Base-by-base conservation (phyloP, 2,113 vertebrate genomes). In the Barnardius zonarius region DNA sequence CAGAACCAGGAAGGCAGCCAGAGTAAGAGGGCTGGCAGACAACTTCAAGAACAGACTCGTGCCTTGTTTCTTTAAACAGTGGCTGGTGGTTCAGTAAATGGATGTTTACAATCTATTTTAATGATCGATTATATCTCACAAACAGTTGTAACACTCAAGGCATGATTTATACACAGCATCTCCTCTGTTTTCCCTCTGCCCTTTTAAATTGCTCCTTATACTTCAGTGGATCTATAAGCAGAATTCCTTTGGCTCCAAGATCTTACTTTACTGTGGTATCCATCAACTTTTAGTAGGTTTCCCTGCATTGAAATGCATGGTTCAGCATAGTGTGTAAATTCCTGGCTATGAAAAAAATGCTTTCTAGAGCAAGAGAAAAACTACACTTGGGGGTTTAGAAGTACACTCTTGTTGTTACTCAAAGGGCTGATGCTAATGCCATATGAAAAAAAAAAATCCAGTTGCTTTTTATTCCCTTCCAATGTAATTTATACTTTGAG, bases 141-240 rank as follows among this genome's bases (percentile, higher is more conserved):
- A 90, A 80, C 15, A 18, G 5, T 55, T 90, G 48, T 52, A 62
- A 61, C 1, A 57, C 52, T 69, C 62, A 79, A 37, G 62, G 59
- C 10, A 1, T 62, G 78, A 90, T 95, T 95, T 95, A 79, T 43
- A 81, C 39, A 59, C 31, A 74, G 24, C 68, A 79, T 73, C 92
- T 88, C 63, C 24, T 93, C 87, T 90, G 49, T 91, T 95, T 92
- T 89, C 59, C 48, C 67, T 91, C 59, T 93, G 73, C 30, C 64
- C 74, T 90, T 90, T 88, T 44, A 84, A 67, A 94, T 46, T 70
- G 61, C 62, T 96, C 69, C 61, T 94, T 94, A 62, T 12, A 9
- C 52, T 88, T 86, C 93, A 84, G 61, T 22, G 13, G 33, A 90
- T 83, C 77, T 72, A 79, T 61, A 75, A 72, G 17, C 33, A 72